Evolutionary conservation across 2,797 vertebrate genomes (phyloP), one percentile per base, ranked within the genome.

Genomic region (Myotis daubentonii): DNA sequence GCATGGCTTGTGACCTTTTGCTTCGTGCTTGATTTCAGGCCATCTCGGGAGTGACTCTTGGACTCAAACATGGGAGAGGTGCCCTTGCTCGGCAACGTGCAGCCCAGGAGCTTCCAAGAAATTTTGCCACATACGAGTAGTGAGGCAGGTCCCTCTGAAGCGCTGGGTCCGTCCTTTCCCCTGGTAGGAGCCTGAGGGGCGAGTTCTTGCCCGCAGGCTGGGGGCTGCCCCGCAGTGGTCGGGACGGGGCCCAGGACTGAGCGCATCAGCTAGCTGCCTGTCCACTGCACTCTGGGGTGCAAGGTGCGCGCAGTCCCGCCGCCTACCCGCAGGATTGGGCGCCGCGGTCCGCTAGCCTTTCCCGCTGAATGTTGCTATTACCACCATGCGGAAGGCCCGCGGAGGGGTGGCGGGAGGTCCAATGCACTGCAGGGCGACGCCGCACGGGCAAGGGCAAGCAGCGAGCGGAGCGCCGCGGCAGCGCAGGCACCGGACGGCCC

Each of bases 81-180:
- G 96, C 98, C 97, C 97, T 99, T 99, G 96, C 98, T 97, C 89
- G 98, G 98, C 98, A 99, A 96, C 19, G 98, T 97, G 97, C 99
- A 99, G 97, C 98, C 98, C 98, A 99, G 98, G 75, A 99, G 97
- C 97, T 98, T 98, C 98, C 97, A 79, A 99, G 98, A 98, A 99
- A 99, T 98, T 99, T 99, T 98, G 98, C 99, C 98, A 97, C 98
- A 98, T 97, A 98, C 96, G 60, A 97, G 94, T 89, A 93, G 93
- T 65, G 84, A 65, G 30, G 74, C 97, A 74, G 89, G 79, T 96
- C 90, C 91, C 93, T 95, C 78, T 47, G 86, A 38, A 76, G 94
- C 97, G 74, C 87, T 36, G 93, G 87, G 87, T 47, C 44, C 19
- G 15, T 94, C 75, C 95, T 87, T 57, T 11, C 47, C 72, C 87